Percentiles rank a stretch among this genome's conserved stretches.
Evolutionary conservation across 2,113 vertebrate genomes (phyloP).

Genomic region (Gallinago jamesoni): DNA sequence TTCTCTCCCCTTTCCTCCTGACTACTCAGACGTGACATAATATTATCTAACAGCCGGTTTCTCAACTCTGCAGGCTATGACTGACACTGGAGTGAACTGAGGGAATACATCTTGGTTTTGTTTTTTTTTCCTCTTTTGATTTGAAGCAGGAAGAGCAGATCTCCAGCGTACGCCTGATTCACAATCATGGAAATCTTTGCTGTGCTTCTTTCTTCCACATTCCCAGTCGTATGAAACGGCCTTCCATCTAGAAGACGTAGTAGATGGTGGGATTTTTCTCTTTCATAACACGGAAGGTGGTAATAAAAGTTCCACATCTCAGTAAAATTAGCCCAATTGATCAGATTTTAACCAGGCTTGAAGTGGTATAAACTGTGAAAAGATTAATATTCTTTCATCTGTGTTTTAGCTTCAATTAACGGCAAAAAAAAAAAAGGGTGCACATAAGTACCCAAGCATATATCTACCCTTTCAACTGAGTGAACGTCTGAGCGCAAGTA

Average conservation of each 20-base stretch:
- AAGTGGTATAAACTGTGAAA: not conserved
- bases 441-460: not conserved
- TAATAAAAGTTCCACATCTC: not conserved
- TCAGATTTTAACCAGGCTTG: not conserved
- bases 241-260: not conserved
- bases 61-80: constrained; percentile 31
- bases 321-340: not conserved
- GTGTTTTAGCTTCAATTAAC: not conserved
- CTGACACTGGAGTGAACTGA: constrained; percentile 5
- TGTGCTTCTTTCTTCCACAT: not conserved
- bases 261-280: not conserved
- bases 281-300: not conserved
- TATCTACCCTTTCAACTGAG: not conserved
- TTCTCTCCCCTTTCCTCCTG: not conserved
- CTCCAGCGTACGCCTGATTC: accelerated
- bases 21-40: constrained; percentile 15
- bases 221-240: accelerated
- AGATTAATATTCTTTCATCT: not conserved
- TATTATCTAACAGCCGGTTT: constrained; percentile 12
- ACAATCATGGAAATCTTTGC: not conserved
- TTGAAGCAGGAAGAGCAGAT: not conserved
- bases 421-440: not conserved
- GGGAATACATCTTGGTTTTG: not conserved
- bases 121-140: not conserved
- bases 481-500: not conserved